Conservation (phyloP, 2,888 invertebrate genomes). For the Euplagia quadripunctaria region DNA sequence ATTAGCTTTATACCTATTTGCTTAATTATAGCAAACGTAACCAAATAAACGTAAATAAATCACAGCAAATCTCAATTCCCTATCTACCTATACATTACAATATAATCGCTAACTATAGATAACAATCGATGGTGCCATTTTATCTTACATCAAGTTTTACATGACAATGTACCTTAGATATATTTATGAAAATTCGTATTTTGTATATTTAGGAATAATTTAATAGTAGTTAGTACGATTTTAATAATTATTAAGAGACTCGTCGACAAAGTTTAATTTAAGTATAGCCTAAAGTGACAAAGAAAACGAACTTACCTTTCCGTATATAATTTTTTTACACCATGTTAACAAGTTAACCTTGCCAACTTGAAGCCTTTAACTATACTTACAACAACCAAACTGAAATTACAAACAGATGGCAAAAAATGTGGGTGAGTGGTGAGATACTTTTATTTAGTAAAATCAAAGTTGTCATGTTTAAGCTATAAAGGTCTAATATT, state of each 20-base stretch:
- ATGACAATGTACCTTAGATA: conserved; percentile 48
- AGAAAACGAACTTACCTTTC: conserved; percentile 26
- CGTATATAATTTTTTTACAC: conserved; percentile 36
- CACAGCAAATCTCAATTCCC: conserved; percentile 76
- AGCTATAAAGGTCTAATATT: conserved; percentile 14
- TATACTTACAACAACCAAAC: background rate
- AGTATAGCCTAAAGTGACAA: conserved; percentile 25
- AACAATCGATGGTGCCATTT: conserved; percentile 67
- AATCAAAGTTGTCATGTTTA: background rate
- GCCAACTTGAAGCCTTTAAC: background rate
- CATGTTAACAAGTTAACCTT: conserved; percentile 5
- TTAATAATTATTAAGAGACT: conserved; percentile 38
- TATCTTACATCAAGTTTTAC: conserved; percentile 58
- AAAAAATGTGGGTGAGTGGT: background rate
- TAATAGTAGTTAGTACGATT: conserved; percentile 39
- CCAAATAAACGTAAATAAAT: conserved; percentile 56
- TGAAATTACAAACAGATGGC: background rate
- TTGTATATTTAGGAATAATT: conserved; percentile 57
- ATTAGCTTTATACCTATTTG: conserved; percentile 48
- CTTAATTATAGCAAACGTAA: conserved; percentile 53
- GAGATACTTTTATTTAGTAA: background rate
- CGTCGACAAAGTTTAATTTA: conserved; percentile 35
- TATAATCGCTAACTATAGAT: conserved; percentile 56
- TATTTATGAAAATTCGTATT: conserved; percentile 67
- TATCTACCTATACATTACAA: conserved; percentile 62